phyloP scores from a whole-genome alignment of 2,888 invertebrate species.

The Beris chalybata region DNA sequence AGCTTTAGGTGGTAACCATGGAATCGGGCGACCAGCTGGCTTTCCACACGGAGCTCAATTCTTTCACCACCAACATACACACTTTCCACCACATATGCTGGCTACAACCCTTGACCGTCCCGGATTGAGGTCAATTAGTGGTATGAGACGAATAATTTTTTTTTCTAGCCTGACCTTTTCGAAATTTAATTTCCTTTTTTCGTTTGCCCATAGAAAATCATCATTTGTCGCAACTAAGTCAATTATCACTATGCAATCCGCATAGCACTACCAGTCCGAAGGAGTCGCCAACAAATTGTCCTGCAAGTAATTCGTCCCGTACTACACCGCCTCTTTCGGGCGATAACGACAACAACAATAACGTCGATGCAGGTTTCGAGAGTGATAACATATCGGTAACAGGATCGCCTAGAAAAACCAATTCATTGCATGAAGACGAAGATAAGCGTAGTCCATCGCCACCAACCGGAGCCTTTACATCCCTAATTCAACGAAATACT shows the following conservation, averaged over 20 bases:
- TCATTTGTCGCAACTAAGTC: conserved; percentile 48
- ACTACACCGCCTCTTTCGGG: conserved; percentile 56
- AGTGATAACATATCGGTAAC: conserved; percentile 57
- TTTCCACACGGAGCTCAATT: conserved; percentile 54
- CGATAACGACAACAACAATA: conserved; percentile 54
- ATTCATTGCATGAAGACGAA: conserved; percentile 57
- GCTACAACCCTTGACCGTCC: conserved; percentile 56
- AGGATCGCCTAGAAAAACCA: conserved; percentile 57
- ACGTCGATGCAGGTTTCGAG: conserved; percentile 55
- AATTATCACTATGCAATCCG: conserved; percentile 59
- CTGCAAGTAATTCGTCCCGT: conserved; percentile 40
- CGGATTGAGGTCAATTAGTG: conserved; percentile 48
- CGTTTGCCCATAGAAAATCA: conserved; percentile 43
- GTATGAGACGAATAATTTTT: conserved; percentile 42
- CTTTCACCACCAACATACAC: conserved; percentile 59
- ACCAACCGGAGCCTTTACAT: conserved; percentile 54
- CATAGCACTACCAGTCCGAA: conserved; percentile 74
- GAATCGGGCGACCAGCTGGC: conserved; percentile 48
- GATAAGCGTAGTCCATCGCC: conserved; percentile 52
- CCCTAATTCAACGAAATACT: conserved; percentile 53
- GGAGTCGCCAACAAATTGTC: conserved; percentile 58
- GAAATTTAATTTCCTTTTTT: conserved; percentile 4
- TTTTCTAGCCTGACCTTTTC: not conserved
- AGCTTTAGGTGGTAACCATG: conserved; percentile 53
- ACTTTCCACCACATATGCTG: conserved; percentile 62